A percentile compares a stretch with the other conserved stretches of the same genome.
Conservation (phyloP, 2,797 vertebrate genomes). For the Caiman crocodilus region DNA sequence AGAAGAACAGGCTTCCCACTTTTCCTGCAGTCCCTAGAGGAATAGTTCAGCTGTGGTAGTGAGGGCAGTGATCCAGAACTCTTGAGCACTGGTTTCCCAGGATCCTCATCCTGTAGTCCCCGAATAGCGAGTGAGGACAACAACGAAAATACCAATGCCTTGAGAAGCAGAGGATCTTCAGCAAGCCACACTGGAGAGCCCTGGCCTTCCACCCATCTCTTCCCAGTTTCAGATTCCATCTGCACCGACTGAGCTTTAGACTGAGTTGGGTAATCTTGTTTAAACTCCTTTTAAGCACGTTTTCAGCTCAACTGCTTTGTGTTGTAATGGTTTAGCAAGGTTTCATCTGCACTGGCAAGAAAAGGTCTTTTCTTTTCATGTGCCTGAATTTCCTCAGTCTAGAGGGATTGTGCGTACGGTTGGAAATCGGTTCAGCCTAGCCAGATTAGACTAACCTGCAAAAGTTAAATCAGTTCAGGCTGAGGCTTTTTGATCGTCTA, state of each 20-base stretch:
- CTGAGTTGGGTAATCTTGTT: neutral
- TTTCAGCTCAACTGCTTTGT: neutral
- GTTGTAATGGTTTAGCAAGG: neutral
- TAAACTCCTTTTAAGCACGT: neutral
- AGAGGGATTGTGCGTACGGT: no score
- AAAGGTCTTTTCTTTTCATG: neutral
- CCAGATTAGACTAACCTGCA: no score
- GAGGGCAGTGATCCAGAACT: constrained; percentile 47
- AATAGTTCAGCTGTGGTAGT: neutral
- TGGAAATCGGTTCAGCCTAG: no score
- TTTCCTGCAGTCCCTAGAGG: constrained; percentile 54
- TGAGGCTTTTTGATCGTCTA: no score
- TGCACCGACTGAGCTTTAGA: neutral
- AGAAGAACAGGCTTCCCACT: constrained; percentile 29
- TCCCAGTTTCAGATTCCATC: neutral
- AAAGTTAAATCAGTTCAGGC: no score
- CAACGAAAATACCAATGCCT: neutral
- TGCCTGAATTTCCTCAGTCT: no score
- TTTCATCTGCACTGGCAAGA: neutral
- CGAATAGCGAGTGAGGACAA: constrained; percentile 9
- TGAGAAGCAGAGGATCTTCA: neutral
- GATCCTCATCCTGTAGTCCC: constrained; percentile 47
- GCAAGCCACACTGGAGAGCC: neutral
- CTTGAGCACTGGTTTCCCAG: constrained; percentile 20
- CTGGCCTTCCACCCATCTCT: neutral